Base-by-base conservation (phyloP, 2,113 vertebrate species). In the Thermophis baileyi region DNA sequence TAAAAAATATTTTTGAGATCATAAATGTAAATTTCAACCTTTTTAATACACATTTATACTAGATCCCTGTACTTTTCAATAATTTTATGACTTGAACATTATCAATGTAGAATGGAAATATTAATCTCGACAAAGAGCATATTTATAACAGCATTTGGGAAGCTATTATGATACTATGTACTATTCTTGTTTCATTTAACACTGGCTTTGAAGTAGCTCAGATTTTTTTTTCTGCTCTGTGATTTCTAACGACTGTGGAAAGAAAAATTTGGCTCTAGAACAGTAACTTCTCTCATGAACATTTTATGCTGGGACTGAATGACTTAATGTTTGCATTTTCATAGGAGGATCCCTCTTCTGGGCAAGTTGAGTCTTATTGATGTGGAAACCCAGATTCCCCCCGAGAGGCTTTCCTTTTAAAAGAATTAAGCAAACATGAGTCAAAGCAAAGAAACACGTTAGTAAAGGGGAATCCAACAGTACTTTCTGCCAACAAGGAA, bases 361-460 rank as follows among this genome's bases (percentile, higher is more conserved):
- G 91, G 95, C 89, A 50, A 95, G 92, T 85, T 93, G 93, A 95
- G 54, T 90, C 92, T 46, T 16, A 8, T 51, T 94, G 4, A 0
- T 94, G 30, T 51, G 18, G 74, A 74, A 95, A 53, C 54, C 92
- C 87, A 93, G 10, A 87, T 53, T 97, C 88, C 55, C 55, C 24
- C 85, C 88, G 0, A 0, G 46, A 95, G 95, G 87, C 87, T 95
- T 91, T 55, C 22, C 85, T 50, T 4, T 24, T 92, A 93, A 92
- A 94, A 93, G 95, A 91, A 93, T 44, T 81, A 81, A 81, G 74
- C 88, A 55, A 8, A 87, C 57, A 91, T 93, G 91, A 90, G 74
- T 44, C 89, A 55, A 88, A 49, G 94, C 93, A 93, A 63, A 93
- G 55, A 81, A 92, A 95, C 96, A 63, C 95, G 96, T 94, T 97